Percentiles rank a stretch among this genome's conserved stretches.
Evolutionary conservation across 2,113 vertebrate genomes (phyloP).

Genomic region (Peromyscus maniculatus): DNA sequence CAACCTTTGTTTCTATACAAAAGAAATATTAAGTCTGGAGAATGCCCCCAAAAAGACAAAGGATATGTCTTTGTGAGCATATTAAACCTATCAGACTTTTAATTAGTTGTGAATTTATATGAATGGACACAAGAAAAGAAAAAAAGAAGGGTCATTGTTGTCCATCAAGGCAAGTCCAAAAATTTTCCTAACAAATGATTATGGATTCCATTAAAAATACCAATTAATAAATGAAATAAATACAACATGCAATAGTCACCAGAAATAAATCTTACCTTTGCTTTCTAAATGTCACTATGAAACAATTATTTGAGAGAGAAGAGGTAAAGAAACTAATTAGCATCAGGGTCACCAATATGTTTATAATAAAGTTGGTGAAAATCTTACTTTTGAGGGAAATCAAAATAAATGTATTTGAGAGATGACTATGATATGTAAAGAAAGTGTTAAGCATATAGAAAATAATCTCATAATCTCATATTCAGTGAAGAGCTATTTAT

Average conservation of each 20-base stretch:
- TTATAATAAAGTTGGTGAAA: conserved; percentile 18
- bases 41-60: conserved; percentile 62
- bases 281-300: neutral
- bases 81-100: conserved; percentile 74
- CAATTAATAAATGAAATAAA: conserved; percentile 58
- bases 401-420: neutral
- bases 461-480: neutral
- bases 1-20: conserved; percentile 77
- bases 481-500: conserved; percentile 2
- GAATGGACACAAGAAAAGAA: conserved; percentile 64
- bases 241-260: conserved; percentile 14
- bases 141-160: conserved; percentile 5
- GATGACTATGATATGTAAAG: neutral
- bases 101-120: conserved; percentile 72
- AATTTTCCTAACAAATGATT: conserved; percentile 63
- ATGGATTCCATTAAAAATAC: conserved; percentile 44
- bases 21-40: conserved; percentile 75
- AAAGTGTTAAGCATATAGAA: neutral
- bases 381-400: neutral
- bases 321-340: conserved; percentile 42
- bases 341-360: neutral
- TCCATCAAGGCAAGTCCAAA: conserved; percentile 63
- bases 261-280: neutral
- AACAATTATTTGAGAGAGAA: neutral
- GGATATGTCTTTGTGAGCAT: conserved; percentile 69